Base-by-base conservation (phyloP, 2,888 invertebrate species). In the Melitaea athalia region DNA sequence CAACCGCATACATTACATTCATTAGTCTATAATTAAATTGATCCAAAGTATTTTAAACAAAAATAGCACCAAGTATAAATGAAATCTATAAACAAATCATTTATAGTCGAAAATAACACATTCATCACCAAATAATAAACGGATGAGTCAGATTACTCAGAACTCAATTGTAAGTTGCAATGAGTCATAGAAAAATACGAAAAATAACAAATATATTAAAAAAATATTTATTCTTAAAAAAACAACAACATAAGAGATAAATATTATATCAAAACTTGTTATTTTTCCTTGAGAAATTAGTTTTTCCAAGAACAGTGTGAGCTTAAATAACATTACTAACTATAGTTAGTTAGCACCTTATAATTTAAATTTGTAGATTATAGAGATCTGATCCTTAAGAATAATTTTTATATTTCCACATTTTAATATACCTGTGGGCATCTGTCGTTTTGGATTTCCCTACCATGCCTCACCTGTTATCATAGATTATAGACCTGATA, bases 161-260 rank as follows among this genome's bases (percentile, higher is more conserved):
- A 61, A 67, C 3, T 67, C n/a, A 59, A 59, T 60, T 31, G 38
- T 7, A 67, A 62, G 38, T 31, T 59, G 63, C 53, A 31, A 17
- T 67, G 53, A 64, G 33, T 68, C 63, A 68, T 55, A 49, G n/a
- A 62, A 47, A 47, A 57, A 57, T 42, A 24, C 7, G 42, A 17
- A 57, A 67, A 52, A 63, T 11, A 63, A 52, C 12, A 17, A 38
- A 63, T 15, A 43, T 3, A 52, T 42, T n/a, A 52, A 31, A 47
- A 52, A 31, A 47, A 14, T 31, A 47, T 60, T 60, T 45, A 8
- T 15, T 60, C 17, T 42, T 59, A 42, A n/a, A 14, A 49, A 49
- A 49, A 49, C 47, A n/a, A 49, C 47, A 49, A n/a, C n/a, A 49
- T 49, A 4, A 49, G 5, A 49, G n/a, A 49, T 49, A 49, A n/a